Conservation (phyloP, 2,113 vertebrate species). For the Corynorhinus townsendii region DNA sequence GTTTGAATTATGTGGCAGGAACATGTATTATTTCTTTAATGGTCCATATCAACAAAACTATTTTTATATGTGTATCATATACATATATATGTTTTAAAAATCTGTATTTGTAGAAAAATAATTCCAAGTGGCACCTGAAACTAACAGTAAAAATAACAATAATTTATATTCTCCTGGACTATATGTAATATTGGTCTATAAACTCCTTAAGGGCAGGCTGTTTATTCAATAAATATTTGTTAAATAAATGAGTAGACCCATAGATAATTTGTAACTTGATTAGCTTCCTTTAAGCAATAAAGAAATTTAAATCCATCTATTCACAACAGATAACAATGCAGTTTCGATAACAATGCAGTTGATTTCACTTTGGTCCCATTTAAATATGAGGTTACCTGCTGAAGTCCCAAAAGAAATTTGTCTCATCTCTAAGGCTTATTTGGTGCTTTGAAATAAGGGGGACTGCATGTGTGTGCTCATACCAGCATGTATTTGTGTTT, state of each 20-base stretch:
- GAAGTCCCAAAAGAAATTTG: not conserved
- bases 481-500: not conserved
- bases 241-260: not conserved
- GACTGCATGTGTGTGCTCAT: not conserved
- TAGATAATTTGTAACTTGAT: constrained; percentile 8
- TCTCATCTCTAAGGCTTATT: not conserved
- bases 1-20: not conserved
- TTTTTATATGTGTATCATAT: not conserved
- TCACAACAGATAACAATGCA: not conserved
- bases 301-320: not conserved
- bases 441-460: not conserved
- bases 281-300: constrained; percentile 2
- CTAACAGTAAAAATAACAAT: not conserved
- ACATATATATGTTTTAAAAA: not conserved
- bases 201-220: not conserved
- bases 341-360: not conserved
- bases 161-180: not conserved
- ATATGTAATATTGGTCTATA: not conserved
- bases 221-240: constrained; percentile 30
- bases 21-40: not conserved
- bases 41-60: not conserved
- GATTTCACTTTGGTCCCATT: not conserved
- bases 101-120: constrained; percentile 11
- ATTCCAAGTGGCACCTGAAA: not conserved
- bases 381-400: not conserved